These are phyloP conservation scores for Penaeus monodon DNA, from an alignment of 2,888 invertebrate species.

Conservation along the genomic window DNA sequence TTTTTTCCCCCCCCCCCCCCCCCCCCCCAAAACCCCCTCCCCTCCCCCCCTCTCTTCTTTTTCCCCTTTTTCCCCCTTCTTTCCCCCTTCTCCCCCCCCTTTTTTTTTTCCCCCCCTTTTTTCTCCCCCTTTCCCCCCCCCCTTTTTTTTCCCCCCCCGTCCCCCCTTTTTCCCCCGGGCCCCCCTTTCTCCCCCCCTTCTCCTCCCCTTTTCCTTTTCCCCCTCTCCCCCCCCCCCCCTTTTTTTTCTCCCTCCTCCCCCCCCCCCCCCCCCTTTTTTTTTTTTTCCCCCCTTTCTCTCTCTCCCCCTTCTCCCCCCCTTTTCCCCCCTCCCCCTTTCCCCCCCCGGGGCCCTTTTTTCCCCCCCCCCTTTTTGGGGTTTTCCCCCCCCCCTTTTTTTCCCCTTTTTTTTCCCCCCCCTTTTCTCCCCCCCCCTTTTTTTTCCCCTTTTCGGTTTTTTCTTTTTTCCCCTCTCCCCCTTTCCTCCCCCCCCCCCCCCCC, in stretches of 20 bases:
- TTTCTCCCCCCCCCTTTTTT: neutral
- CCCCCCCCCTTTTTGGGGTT: neutral
- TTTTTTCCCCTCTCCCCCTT: slow-evolving; percentile 14
- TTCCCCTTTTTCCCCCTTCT: too few species aligned
- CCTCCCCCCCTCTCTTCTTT: too few species aligned
- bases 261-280: neutral
- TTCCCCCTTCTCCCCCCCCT: accelerated
- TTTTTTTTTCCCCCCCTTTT: too few species aligned
- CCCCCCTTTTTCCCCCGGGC: too few species aligned
- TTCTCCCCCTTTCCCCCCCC: too few species aligned
- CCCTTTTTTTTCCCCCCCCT: slow-evolving; percentile 4
- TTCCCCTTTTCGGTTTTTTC: too few species aligned
- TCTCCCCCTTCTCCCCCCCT: neutral
- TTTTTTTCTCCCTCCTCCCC: neutral
- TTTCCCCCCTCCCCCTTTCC: neutral
- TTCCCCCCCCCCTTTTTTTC: neutral
- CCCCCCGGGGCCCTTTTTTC: too few species aligned
- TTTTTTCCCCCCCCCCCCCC: neutral
- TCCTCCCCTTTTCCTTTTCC: neutral
- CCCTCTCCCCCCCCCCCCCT: neutral
- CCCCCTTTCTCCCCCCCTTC: neutral
- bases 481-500: slow-evolving; percentile 18
- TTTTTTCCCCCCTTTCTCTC: neutral
- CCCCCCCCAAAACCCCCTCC: too few species aligned
- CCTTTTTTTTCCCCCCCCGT: neutral